Conservation (phyloP, 2,113 vertebrate genomes). For the Plestiodon gilberti region DNA sequence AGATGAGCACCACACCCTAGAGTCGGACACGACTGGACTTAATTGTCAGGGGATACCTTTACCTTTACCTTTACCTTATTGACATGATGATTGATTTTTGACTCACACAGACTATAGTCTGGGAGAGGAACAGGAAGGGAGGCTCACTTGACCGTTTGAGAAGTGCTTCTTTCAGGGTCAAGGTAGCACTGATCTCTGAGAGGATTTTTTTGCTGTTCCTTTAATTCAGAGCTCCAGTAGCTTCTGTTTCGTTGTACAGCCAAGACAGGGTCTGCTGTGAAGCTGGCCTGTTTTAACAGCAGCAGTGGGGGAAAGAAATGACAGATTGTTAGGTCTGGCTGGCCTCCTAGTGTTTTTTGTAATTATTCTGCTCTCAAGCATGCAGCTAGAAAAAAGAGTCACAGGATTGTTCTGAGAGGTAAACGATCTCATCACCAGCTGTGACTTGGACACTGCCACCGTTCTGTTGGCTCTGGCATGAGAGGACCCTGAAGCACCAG, state of each 20-base stretch:
- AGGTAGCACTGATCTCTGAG: neutral
- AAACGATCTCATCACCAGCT: constrained; percentile 60
- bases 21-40: too few species aligned
- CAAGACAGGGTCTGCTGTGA: constrained; percentile 10
- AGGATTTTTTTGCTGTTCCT: neutral
- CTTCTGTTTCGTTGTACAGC: constrained; percentile 10
- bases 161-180: neutral
- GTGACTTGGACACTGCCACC: constrained; percentile 52
- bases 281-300: constrained; percentile 8
- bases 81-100: neutral
- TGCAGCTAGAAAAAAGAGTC: constrained; percentile 56
- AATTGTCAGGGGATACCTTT: too few species aligned
- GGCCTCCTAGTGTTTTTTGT: constrained; percentile 36
- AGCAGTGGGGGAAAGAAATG: constrained; percentile 5
- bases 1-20: too few species aligned
- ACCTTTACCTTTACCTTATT: too few species aligned
- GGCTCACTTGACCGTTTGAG: neutral
- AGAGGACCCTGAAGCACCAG: constrained; percentile 42
- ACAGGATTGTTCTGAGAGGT: constrained; percentile 51
- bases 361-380: constrained; percentile 39
- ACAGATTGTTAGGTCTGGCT: constrained; percentile 32
- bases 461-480: constrained; percentile 54
- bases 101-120: neutral
- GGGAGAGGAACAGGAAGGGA: neutral
- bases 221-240: neutral